Evolutionary conservation across 2,888 invertebrate species (phyloP).

Genomic region (Adineta ricciae): DNA sequence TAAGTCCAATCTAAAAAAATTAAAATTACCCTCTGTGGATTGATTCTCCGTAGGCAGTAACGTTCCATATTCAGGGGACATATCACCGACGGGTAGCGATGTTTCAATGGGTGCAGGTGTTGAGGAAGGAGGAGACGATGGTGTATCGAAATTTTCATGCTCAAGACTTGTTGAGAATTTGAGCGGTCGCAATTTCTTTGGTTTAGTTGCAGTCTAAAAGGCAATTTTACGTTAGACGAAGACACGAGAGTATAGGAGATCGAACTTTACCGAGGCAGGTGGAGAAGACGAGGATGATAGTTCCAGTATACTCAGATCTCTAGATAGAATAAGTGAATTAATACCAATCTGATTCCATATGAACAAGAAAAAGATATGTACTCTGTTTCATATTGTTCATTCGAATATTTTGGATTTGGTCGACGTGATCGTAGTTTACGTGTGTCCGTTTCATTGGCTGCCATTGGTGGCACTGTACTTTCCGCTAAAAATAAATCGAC

Average conservation of each 20-base stretch:
- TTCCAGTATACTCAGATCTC: background rate
- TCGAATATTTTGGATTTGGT: conserved; percentile 9
- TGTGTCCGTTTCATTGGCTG: background rate
- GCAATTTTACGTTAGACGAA: background rate
- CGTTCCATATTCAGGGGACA: conserved; percentile 12
- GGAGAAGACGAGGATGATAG: background rate
- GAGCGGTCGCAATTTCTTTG: background rate
- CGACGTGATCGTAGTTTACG: background rate
- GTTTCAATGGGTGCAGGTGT: background rate
- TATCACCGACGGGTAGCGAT: background rate
- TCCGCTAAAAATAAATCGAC: background rate
- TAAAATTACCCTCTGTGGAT: background rate
- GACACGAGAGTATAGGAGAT: background rate
- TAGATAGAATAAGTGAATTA: background rate
- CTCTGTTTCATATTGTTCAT: conserved; percentile 7
- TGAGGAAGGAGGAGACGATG: background rate
- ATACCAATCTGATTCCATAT: too few species aligned
- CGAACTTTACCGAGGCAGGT: background rate
- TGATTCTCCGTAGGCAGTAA: background rate
- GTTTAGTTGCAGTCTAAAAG: background rate
- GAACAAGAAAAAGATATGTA: background rate
- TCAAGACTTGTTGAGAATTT: background rate
- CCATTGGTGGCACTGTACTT: background rate
- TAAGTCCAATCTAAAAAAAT: background rate
- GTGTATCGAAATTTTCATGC: background rate